phyloP scores from a whole-genome alignment of 2,797 vertebrate genomes.

The Vipera latastei region DNA sequence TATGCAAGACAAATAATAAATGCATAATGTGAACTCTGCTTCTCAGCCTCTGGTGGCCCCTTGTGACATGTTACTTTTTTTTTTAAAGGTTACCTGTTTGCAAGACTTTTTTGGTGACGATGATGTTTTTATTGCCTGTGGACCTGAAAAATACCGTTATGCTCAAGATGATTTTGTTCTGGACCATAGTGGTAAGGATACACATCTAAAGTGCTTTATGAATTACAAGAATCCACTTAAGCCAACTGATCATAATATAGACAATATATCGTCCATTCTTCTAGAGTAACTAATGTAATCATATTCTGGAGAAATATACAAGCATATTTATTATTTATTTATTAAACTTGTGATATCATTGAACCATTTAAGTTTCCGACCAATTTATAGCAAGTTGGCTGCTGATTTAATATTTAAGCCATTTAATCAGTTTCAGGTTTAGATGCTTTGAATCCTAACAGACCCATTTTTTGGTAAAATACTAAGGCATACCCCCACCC shows the following conservation, averaged over 20 bases:
- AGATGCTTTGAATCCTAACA: neutral
- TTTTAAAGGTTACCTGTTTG: constrained; percentile 86
- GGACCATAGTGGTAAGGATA: constrained; percentile 92
- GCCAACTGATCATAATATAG: neutral
- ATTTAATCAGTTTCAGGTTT: neutral
- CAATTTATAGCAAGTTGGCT: neutral
- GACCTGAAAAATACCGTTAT: constrained; percentile 93
- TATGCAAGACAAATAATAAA: neutral
- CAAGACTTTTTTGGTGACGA: constrained; percentile 97
- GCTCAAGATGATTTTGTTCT: constrained; percentile 96
- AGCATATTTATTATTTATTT: neutral
- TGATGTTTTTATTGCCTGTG: constrained; percentile 95
- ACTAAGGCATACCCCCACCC: neutral
- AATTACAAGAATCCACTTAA: neutral
- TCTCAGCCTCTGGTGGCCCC: neutral
- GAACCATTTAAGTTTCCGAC: neutral
- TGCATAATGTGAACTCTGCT: neutral
- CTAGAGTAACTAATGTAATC: neutral
- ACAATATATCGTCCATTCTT: neutral
- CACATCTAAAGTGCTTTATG: constrained; percentile 38
- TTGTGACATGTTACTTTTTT: constrained; percentile 21
- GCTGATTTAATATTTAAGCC: neutral
- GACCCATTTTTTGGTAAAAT: neutral
- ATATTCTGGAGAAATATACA: neutral
- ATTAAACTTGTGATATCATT: neutral